These are phyloP conservation scores for Heliothis subflexa DNA, from an alignment of 1,140 invertebrate species.

Conservation along the genomic window DNA sequence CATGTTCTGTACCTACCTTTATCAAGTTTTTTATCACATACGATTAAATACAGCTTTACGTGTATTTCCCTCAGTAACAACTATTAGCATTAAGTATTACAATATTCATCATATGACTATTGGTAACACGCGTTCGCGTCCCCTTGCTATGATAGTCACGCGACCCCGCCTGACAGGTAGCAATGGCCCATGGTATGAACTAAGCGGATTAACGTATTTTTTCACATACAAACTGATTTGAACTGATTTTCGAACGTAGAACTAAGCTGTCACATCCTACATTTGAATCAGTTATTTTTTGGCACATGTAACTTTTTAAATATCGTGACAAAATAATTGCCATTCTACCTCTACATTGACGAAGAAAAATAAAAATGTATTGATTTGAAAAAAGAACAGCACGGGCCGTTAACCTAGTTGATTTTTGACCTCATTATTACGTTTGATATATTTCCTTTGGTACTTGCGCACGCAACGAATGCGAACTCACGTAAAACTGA, in stretches of 20 bases:
- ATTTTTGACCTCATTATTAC: slow-evolving; percentile 25
- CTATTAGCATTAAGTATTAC: slow-evolving; percentile 8
- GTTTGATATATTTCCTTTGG: slow-evolving; percentile 4
- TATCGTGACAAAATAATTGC: too few species aligned
- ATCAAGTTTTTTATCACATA: neutral
- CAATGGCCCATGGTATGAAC: slow-evolving; percentile 3
- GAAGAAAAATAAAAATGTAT: neutral
- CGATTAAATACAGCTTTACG: slow-evolving; percentile 5
- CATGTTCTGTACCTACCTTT: neutral
- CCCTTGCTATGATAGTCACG: slow-evolving; percentile 35
- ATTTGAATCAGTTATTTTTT: too few species aligned
- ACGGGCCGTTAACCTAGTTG: slow-evolving; percentile 1
- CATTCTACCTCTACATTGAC: neutral
- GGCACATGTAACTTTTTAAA: too few species aligned
- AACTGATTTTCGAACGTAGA: too few species aligned
- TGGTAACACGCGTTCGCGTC: slow-evolving; percentile 4
- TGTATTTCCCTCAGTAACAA: slow-evolving; percentile 16
- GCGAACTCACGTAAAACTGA: neutral
- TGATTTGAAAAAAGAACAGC: slow-evolving; percentile 11
- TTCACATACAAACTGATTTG: too few species aligned
- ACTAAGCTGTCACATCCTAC: too few species aligned
- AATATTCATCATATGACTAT: slow-evolving; percentile 19
- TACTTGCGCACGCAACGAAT: neutral
- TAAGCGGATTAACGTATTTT: neutral
- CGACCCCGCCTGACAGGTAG: slow-evolving; percentile 23